Conservation (phyloP, 64 coral and sea anemone genomes). For the Montipora sp. region DNA sequence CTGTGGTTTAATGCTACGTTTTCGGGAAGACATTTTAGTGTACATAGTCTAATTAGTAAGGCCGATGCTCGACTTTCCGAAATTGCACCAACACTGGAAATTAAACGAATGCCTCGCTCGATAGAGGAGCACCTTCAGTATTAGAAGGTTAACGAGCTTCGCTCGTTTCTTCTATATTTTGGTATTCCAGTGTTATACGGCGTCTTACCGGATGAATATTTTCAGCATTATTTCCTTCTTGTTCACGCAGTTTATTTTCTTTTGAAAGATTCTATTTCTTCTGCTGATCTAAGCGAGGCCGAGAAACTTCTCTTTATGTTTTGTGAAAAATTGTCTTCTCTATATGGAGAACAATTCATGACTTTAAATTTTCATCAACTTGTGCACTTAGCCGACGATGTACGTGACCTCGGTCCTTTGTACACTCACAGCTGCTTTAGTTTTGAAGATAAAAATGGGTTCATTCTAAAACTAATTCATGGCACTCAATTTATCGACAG, state of each 20-base stretch:
- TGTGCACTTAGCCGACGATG: constrained; percentile 52
- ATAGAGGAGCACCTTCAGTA: constrained; percentile 54
- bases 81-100: constrained; percentile 48
- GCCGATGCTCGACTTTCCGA: neutral
- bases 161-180: constrained; percentile 69
- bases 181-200: constrained; percentile 61
- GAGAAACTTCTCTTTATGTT: constrained; percentile 27
- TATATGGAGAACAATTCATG: constrained; percentile 30
- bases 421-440: constrained; percentile 45
- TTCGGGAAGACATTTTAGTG: neutral
- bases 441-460: constrained; percentile 74
- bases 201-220: constrained; percentile 54
- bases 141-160: constrained; percentile 69
- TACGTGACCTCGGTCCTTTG: constrained; percentile 50
- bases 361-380: constrained; percentile 60
- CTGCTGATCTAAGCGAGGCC: neutral
- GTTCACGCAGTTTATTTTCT: constrained; percentile 50
- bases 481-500: constrained; percentile 76
- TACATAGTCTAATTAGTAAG: neutral
- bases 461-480: constrained; percentile 75
- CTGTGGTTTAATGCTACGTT: constrained; percentile 39
- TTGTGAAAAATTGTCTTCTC: neutral
- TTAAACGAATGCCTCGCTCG: constrained; percentile 39
- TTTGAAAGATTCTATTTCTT: constrained; percentile 52
- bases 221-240: constrained; percentile 56